Evolutionary conservation across 53 echinoderm and acorn worm species (phyloP).

Genomic region (Hippasteria phrygiana): DNA sequence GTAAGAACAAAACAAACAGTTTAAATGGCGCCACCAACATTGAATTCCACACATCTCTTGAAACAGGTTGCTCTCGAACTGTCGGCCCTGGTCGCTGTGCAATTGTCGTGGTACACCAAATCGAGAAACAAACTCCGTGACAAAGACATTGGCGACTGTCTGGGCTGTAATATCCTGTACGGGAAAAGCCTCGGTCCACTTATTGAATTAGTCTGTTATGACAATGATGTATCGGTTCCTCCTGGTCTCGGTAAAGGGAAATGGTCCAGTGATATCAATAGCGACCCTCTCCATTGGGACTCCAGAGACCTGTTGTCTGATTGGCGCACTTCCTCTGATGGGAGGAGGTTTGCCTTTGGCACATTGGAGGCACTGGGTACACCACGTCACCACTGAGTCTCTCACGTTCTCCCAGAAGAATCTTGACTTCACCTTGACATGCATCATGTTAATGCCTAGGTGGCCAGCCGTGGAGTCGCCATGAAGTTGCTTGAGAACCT

Average conservation of each 20-base stretch:
- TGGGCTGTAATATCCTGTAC: slow-evolving; percentile 5
- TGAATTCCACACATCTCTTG: no score
- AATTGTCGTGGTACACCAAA: no score
- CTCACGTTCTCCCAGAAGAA: slow-evolving; percentile 8
- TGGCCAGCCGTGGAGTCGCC: no score
- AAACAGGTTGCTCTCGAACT: no score
- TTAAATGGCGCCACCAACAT: no score
- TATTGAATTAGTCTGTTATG: slow-evolving; percentile 25
- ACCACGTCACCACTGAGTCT: background rate
- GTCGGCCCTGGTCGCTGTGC: no score
- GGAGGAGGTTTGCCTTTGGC: slow-evolving; percentile 10
- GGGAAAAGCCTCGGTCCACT: slow-evolving; percentile 51
- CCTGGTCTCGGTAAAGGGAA: slow-evolving; percentile 7
- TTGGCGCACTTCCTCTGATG: background rate
- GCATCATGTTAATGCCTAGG: no score
- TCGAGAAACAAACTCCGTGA: background rate
- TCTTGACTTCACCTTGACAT: no score
- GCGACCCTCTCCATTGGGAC: no score
- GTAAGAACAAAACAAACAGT: no score
- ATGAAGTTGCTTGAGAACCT: no score
- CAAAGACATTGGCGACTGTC: slow-evolving; percentile 25
- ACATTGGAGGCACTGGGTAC: background rate
- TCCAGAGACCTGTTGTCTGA: background rate
- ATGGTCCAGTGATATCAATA: slow-evolving; percentile 42
- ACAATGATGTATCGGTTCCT: slow-evolving; percentile 3